These are phyloP conservation scores for Mythimna pallens DNA, from an alignment of 2,888 invertebrate genomes.

Conservation along the genomic window DNA sequence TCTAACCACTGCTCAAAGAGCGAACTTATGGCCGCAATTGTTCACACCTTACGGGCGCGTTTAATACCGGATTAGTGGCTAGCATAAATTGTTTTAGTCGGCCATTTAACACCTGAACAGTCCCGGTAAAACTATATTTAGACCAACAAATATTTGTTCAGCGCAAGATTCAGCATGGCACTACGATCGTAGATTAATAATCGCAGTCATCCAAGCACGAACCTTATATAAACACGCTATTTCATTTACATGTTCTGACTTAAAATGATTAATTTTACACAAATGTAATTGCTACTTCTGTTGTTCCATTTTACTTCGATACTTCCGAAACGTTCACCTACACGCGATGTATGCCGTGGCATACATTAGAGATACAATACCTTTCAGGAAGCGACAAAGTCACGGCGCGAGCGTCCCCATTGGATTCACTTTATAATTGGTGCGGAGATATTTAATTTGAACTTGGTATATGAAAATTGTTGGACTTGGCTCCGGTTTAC, in stretches of 20 bases:
- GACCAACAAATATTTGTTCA: constrained; percentile 2
- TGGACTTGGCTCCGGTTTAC: not conserved
- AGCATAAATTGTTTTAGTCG: not conserved
- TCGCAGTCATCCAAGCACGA: constrained; percentile 22
- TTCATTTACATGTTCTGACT: constrained; percentile 44
- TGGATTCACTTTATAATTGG: constrained; percentile 41
- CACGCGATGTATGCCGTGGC: constrained; percentile 56
- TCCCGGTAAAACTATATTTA: not conserved
- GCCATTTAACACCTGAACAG: not conserved
- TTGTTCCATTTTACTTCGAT: constrained; percentile 43
- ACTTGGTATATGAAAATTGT: constrained; percentile 32
- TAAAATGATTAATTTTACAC: constrained; percentile 35
- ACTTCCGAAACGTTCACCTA: constrained; percentile 55
- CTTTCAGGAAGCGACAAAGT: constrained; percentile 44
- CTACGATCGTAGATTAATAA: not conserved
- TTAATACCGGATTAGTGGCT: no score
- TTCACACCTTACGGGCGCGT: no score
- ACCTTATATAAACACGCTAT: constrained; percentile 45
- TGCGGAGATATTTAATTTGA: constrained; percentile 19
- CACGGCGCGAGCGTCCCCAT: constrained; percentile 24
- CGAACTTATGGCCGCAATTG: no score
- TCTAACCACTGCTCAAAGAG: not conserved
- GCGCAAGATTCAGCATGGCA: constrained; percentile 12
- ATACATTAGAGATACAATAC: constrained; percentile 53
- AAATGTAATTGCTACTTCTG: constrained; percentile 47